phyloP scores from a whole-genome alignment of 2,888 invertebrate species.

The Agonum fuliginosum region DNA sequence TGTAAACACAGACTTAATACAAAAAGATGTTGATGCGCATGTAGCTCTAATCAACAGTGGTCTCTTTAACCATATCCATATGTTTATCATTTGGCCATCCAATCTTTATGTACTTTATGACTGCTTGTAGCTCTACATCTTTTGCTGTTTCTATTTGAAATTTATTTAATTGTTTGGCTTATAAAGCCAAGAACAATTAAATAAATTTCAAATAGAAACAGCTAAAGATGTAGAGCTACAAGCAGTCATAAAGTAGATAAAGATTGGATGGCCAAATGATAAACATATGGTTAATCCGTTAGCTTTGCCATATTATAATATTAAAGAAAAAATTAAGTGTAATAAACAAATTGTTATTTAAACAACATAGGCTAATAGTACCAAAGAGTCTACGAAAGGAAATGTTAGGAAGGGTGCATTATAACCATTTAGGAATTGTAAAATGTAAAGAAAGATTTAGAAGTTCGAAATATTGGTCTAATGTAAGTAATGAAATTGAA shows the following conservation, averaged over 20 bases:
- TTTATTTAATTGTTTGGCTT: background rate
- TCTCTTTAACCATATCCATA: too few species aligned
- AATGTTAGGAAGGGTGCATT: background rate
- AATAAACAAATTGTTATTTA: conserved; percentile 40
- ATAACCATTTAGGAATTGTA: background rate
- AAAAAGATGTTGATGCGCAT: too few species aligned
- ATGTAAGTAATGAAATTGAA: conserved; percentile 34
- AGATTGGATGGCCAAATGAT: conserved; percentile 22
- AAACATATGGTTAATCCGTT: background rate
- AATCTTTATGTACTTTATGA: background rate
- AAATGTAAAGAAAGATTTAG: conserved; percentile 3
- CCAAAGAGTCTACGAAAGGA: conserved; percentile 8
- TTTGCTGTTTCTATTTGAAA: background rate
- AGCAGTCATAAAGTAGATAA: conserved; percentile 21
- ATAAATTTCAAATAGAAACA: conserved; percentile 28
- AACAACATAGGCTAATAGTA: conserved; percentile 29
- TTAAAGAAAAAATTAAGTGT: conserved; percentile 43
- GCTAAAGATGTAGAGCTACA: conserved; percentile 24
- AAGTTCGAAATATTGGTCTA: conserved; percentile 2
- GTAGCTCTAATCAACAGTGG: too few species aligned
- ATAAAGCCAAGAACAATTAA: conserved; percentile 11
- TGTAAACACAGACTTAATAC: too few species aligned
- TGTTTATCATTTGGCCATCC: conserved; percentile 12
- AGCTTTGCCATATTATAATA: conserved; percentile 27
- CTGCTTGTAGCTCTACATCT: conserved; percentile 21